Evolutionary conservation across 2,113 vertebrate genomes (phyloP).

Genomic region (Gallinago paraguaiae): DNA sequence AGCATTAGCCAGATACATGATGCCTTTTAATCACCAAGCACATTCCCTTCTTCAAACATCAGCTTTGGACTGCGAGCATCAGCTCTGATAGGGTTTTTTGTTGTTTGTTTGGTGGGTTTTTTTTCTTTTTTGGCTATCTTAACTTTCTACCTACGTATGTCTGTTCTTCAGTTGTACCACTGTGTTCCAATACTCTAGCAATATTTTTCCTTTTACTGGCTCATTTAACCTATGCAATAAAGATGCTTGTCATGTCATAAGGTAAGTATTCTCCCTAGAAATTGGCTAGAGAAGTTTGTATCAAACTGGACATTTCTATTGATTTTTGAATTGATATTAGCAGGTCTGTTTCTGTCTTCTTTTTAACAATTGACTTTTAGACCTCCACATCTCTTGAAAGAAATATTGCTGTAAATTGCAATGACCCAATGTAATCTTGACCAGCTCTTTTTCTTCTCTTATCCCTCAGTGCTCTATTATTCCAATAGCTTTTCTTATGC

Average conservation of each 20-base stretch:
- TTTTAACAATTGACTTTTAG: slow-evolving; percentile 47
- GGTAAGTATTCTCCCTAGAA: slow-evolving; percentile 52
- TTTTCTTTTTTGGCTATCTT: neutral
- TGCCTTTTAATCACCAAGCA: neutral
- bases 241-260: slow-evolving; percentile 30
- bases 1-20: neutral
- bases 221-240: slow-evolving; percentile 47
- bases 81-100: neutral
- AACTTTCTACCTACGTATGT: neutral
- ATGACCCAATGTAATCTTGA: neutral
- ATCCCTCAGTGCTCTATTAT: neutral
- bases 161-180: neutral
- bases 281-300: neutral
- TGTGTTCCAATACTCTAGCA: neutral
- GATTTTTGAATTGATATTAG: slow-evolving; percentile 60
- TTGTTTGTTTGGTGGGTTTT: too few relatives aligned
- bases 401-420: slow-evolving; percentile 25
- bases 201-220: slow-evolving; percentile 29
- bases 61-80: neutral
- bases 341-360: slow-evolving; percentile 7
- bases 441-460: neutral
- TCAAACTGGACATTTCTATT: slow-evolving; percentile 30
- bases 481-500: neutral
- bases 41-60: neutral
- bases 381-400: neutral